Base-by-base conservation (phyloP, 2,797 vertebrate genomes). In the Ceyx erithaca region DNA sequence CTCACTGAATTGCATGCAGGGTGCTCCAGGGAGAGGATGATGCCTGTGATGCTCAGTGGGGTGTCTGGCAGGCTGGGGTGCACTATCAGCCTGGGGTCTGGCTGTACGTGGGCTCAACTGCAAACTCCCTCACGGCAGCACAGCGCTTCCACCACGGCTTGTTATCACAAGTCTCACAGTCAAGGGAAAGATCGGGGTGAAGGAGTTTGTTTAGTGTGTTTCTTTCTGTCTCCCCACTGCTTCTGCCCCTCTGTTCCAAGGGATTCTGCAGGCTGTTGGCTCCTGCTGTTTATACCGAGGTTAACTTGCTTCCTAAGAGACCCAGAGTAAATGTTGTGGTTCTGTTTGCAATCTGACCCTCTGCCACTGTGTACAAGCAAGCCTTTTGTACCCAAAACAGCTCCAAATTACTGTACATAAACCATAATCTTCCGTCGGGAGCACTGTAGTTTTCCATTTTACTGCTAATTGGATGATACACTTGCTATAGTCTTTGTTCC, bases 401-500 rank as follows among this genome's bases (percentile, higher is more conserved):
- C 86, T 88, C 79, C 93, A 93, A 94, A 96, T 96, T 49, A 83
- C 89, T 87, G 80, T 69, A 89, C 84, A 35, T 70, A 94, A 94
- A 67, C 94, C 85, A 52, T 94, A 83, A 95, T 94, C 89, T 92
- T 79, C 90, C 49, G 1, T 57, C 17, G 72, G 84, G 88, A 91
- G 68, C 75, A 68, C 86, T 79, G 86, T 11, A 49, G 59, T 91
- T 89, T 96, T 86, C 84, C 72, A 81, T 93, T 95, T 92, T 92
- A 85, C 86, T 73, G 85, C 88, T 97, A 97, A 97, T 96, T 96
- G 95, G 91, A 91, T 94, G 93, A 89, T 72, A 33, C 10, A 41
- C 67, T 84, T 64, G 77, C 72, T 80, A 49, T 52, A 64, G 80
- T 57, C 90, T 87, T 92, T 87, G 87, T 95, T 90, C 57, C 75